A percentile compares a stretch with the other conserved stretches of the same genome.
These are phyloP conservation scores for Proales similis DNA, from an alignment of 1,140 invertebrate species.

Conservation along the genomic window DNA sequence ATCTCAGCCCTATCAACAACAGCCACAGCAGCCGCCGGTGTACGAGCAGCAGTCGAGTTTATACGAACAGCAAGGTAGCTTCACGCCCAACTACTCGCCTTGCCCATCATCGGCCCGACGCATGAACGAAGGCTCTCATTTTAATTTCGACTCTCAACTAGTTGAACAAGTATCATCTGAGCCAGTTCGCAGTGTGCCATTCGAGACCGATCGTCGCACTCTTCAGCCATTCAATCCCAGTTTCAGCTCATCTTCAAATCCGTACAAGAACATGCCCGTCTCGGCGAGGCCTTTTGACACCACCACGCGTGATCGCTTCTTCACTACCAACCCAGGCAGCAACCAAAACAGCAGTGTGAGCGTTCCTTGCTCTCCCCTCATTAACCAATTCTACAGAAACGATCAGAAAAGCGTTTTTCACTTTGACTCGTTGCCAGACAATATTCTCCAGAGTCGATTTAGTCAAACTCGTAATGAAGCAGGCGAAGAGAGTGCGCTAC, in stretches of 20 bases:
- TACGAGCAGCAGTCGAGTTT: too few relatives aligned
- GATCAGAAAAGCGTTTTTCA: too few relatives aligned
- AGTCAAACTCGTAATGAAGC: too few relatives aligned
- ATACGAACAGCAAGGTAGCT: constrained; percentile 31
- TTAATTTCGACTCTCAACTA: constrained; percentile 35
- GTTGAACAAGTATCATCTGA: constrained; percentile 1
- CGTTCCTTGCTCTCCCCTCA: neutral
- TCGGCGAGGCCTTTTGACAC: neutral
- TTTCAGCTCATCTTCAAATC: neutral
- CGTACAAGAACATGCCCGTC: neutral
- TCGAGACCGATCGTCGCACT: neutral
- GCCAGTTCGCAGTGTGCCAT: constrained; percentile 4
- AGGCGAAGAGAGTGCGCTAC: neutral
- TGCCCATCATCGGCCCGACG: constrained; percentile 21
- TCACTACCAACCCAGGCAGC: neutral
- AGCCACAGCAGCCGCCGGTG: neutral
- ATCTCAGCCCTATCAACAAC: neutral
- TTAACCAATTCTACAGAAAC: constrained; percentile 4
- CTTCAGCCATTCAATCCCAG: neutral
- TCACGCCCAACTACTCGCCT: constrained; percentile 33
- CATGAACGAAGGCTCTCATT: constrained; percentile 14
- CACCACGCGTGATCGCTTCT: neutral
- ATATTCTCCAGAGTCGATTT: too few relatives aligned
- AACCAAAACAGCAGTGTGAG: neutral
- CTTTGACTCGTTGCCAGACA: too few relatives aligned